phyloP scores from a whole-genome alignment of 2,888 invertebrate genomes.

The Nephrocerus scutellatus region DNA sequence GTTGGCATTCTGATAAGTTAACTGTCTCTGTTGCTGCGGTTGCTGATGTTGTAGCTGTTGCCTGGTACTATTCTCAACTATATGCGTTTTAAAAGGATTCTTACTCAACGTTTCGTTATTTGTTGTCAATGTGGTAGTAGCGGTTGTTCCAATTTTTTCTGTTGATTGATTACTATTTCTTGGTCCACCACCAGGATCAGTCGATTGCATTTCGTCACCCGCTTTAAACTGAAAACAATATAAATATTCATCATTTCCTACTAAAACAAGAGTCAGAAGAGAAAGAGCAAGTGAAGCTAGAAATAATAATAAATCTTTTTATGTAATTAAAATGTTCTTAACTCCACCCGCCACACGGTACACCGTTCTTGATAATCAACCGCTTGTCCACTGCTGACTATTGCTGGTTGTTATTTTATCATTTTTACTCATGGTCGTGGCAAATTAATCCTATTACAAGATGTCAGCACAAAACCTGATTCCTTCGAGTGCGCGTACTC shows the following conservation, averaged over 20 bases:
- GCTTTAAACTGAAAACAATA: slow-evolving; percentile 34
- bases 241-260: too few relatives aligned
- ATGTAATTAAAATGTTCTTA: background rate
- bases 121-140: slow-evolving; percentile 1
- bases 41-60: slow-evolving; percentile 28
- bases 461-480: too few relatives aligned
- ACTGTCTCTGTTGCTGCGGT: slow-evolving; percentile 4
- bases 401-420: too few relatives aligned
- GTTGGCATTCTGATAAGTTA: too few relatives aligned
- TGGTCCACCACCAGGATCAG: slow-evolving; percentile 44
- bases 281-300: slow-evolving; percentile 5
- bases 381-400: too few relatives aligned
- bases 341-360: too few relatives aligned
- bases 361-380: too few relatives aligned
- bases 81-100: slow-evolving; percentile 38
- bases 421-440: too few relatives aligned
- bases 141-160: slow-evolving; percentile 13
- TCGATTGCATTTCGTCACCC: slow-evolving; percentile 48
- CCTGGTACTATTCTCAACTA: too few relatives aligned
- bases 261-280: slow-evolving; percentile 13
- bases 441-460: too few relatives aligned
- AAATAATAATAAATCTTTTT: background rate
- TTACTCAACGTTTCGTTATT: slow-evolving; percentile 35
- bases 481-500: too few relatives aligned
- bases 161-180: slow-evolving; percentile 24